Conservation (phyloP, 2,113 vertebrate species). For the Jacana jacana region DNA sequence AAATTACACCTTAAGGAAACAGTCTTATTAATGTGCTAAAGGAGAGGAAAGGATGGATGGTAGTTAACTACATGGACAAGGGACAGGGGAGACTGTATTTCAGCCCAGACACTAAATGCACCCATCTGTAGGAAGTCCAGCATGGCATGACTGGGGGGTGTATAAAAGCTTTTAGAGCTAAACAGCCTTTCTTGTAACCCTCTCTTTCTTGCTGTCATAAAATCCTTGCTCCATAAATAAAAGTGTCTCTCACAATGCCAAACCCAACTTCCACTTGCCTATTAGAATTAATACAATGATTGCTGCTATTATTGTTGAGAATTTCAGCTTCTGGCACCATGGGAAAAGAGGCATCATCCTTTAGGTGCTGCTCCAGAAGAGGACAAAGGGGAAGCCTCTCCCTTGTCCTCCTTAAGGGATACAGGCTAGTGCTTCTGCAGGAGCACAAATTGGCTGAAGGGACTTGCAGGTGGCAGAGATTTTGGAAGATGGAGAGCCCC, state of each 20-base stretch:
- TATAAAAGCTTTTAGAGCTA: not conserved
- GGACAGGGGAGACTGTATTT: not conserved
- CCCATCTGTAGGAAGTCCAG: not conserved
- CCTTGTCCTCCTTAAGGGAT: not conserved
- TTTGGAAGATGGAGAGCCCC: not conserved
- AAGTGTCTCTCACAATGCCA: not conserved
- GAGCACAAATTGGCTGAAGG: not conserved
- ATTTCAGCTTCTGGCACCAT: not conserved
- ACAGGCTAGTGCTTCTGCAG: not conserved
- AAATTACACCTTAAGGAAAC: not conserved
- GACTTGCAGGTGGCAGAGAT: not conserved
- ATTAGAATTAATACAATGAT: not conserved
- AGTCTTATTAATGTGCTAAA: not conserved
- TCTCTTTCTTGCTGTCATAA: not conserved
- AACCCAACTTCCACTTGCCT: not conserved
- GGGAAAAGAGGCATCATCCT: not conserved
- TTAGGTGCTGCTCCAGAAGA: not conserved
- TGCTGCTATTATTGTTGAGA: not conserved
- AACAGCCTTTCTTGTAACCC: not conserved
- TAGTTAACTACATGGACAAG: not conserved
- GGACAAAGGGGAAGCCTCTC: not conserved
- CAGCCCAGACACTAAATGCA: not conserved
- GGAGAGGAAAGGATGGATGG: not conserved
- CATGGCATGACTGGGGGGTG: not conserved
- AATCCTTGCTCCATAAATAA: not conserved